Percentiles rank a stretch among this genome's conserved stretches.
phyloP scores from a whole-genome alignment of 2,888 invertebrate genomes.

The Eristalinus aeneus region DNA sequence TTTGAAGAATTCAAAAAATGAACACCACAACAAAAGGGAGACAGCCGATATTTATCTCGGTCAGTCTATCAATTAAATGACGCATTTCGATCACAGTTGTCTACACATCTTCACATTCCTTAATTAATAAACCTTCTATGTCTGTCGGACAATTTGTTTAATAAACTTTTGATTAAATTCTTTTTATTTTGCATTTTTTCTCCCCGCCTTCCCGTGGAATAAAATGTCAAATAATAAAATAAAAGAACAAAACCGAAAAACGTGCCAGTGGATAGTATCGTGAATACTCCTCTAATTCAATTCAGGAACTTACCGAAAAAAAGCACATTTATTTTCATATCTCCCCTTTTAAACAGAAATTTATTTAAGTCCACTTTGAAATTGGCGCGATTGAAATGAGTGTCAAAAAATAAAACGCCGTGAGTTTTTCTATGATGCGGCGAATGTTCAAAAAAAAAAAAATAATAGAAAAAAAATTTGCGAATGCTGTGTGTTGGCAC shows the following conservation, averaged over 20 bases:
- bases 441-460: constrained; percentile 11
- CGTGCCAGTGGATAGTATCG: constrained; percentile 25
- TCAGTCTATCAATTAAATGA: neutral
- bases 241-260: neutral
- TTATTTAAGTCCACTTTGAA: constrained; percentile 28
- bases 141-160: constrained; percentile 15
- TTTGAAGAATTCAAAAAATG: too few species aligned
- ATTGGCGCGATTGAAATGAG: constrained; percentile 34
- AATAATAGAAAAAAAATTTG: constrained; percentile 1
- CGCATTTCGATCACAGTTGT: constrained; percentile 20
- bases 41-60: neutral
- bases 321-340: constrained; percentile 9
- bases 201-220: neutral
- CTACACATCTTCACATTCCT: neutral
- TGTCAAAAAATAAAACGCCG: constrained; percentile 37
- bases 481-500: constrained; percentile 45
- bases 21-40: neutral
- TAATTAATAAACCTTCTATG: constrained; percentile 22
- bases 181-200: neutral
- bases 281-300: constrained; percentile 29
- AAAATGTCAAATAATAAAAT: neutral
- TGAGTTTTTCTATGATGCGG: constrained; percentile 16
- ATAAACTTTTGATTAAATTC: constrained; percentile 13
- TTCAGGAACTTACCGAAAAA: neutral
- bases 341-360: neutral